A percentile compares a stretch with the other conserved stretches of the same genome.
phyloP scores from a whole-genome alignment of 2,797 vertebrate species.

The Bryconaethiops microstoma region DNA sequence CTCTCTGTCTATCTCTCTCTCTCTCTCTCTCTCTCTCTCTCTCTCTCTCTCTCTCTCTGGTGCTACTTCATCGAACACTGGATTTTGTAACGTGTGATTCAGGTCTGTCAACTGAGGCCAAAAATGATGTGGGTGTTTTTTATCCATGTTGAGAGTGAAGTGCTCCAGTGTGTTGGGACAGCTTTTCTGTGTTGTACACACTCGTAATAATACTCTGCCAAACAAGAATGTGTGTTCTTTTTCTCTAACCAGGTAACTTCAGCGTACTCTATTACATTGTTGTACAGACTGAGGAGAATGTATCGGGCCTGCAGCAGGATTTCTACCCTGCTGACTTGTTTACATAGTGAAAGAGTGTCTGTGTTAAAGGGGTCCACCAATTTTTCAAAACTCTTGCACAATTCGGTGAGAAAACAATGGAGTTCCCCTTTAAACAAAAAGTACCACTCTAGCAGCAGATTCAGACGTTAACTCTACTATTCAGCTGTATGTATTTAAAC shows the following conservation, averaged over 20 bases:
- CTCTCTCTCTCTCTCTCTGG: neutral
- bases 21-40: conserved; percentile 5
- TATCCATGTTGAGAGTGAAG: conserved; percentile 19
- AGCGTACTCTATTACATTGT: neutral
- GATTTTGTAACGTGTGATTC: conserved; percentile 28
- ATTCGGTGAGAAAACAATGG: too few relatives aligned
- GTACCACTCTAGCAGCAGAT: neutral
- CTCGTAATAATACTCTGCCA: neutral
- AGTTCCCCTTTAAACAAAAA: too few relatives aligned
- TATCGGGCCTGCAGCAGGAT: neutral
- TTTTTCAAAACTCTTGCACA: too few relatives aligned
- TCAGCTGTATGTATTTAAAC: neutral
- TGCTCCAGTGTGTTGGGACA: neutral
- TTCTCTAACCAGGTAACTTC: neutral
- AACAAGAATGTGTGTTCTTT: neutral
- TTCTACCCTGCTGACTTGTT: neutral
- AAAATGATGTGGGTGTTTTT: neutral
- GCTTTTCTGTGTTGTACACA: neutral
- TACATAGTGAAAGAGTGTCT: neutral
- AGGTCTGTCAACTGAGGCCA: conserved; percentile 35
- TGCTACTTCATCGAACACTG: conserved; percentile 41
- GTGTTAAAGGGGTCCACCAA: neutral
- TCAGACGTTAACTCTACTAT: neutral
- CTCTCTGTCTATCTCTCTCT: too few relatives aligned
- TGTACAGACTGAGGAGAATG: neutral